Evolutionary conservation across 2,113 vertebrate species (phyloP), one percentile per base, ranked within the genome.

Genomic region (Columba livia): DNA sequence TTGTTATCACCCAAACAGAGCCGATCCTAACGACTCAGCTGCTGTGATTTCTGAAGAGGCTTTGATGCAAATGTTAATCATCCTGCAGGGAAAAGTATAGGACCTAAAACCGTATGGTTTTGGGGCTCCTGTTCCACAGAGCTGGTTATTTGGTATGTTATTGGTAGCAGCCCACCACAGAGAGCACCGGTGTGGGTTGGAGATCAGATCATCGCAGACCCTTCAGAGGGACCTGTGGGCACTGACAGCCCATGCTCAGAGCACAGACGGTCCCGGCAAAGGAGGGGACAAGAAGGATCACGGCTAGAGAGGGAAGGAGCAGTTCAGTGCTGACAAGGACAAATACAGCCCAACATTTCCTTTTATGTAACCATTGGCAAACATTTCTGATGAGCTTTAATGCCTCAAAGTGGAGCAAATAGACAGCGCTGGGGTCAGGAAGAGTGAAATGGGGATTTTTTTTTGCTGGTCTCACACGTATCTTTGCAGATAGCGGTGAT

Each of bases 21-120:
- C 34, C 1, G 0, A 25, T 20, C 36, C 54, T 31, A 31, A 36
- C 0, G 0, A n/a, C 29, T 21, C n/a, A 7, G 40, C 26, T 0
- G 0, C 84, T 24, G 73, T 0, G 0, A 44, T 36, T 74, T 51
- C 78, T 44, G 44, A 36, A 58, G n/a, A 21, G 47, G 65, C 21
- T 91, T 67, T 40, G 62, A 47, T 40, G 58, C 12, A 47, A 47
- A 47, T 19, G 44, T 47, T 47, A 47, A 47, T 71, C 44, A 71
- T 16, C 25, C 67, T 21, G 12, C 10, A 32, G 58, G 23, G 28
- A 51, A 51, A 48, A 36, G 29, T 10, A 8, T 23, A 26, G 58
- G 47, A 40, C 44, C 34, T 54, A 29, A 42, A 64, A 64, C 26
- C 51, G 5, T 11, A 4, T 0, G 15, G 1, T 8, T 47, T 8